These are phyloP conservation scores for Papilio polyxenes DNA, from an alignment of 1,140 invertebrate genomes.

Conservation along the genomic window DNA sequence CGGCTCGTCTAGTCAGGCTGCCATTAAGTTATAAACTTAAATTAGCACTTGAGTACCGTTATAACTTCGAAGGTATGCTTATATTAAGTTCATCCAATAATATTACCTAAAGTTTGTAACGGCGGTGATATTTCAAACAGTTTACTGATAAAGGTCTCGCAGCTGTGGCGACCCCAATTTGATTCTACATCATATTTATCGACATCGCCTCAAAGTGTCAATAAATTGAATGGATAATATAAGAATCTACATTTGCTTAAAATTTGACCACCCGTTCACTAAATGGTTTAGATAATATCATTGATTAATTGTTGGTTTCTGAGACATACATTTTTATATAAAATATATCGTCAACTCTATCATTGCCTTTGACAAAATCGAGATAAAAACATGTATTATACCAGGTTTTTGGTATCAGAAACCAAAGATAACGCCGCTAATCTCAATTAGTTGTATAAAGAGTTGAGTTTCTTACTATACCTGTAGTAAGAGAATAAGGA, in stretches of 20 bases:
- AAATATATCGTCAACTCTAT: too few species aligned
- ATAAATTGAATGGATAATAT: conserved; percentile 36
- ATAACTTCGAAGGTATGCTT: conserved; percentile 32
- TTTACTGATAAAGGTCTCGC: conserved; percentile 36
- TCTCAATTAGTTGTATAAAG: too few species aligned
- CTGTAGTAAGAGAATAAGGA: too few species aligned
- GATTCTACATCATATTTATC: conserved; percentile 37
- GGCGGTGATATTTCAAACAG: conserved; percentile 37
- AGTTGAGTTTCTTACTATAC: too few species aligned
- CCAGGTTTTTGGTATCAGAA: too few species aligned
- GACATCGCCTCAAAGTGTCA: conserved; percentile 29
- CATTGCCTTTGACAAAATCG: too few species aligned
- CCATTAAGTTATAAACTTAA: conserved; percentile 38
- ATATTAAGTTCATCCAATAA: conserved; percentile 37
- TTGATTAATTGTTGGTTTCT: neutral
- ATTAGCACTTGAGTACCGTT: conserved; percentile 29
- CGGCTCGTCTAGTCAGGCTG: neutral
- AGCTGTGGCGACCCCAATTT: conserved; percentile 27
- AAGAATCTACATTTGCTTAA: conserved; percentile 8
- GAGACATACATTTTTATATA: too few species aligned
- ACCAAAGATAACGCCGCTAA: too few species aligned
- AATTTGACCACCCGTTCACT: neutral
- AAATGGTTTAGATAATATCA: neutral
- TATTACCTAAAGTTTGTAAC: conserved; percentile 37
- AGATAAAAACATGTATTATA: too few species aligned